Evolutionary conservation across 1,140 invertebrate species (phyloP).

Genomic region (Zaprionus vittiger): DNA sequence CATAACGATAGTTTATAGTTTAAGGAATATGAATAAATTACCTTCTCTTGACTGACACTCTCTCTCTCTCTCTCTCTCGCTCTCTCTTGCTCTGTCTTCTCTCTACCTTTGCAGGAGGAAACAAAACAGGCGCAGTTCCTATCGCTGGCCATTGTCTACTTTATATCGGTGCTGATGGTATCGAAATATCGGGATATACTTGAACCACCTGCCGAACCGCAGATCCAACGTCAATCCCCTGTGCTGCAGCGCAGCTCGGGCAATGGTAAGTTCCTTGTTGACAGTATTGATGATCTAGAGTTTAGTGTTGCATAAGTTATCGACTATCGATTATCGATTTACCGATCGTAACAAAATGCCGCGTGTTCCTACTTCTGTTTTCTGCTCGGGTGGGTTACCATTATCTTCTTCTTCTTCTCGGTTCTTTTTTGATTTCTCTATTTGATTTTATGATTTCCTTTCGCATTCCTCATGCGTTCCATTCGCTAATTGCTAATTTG

Average conservation of each 20-base stretch:
- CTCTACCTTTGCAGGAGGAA: conserved; percentile 93
- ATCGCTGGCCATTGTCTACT: conserved; percentile 99
- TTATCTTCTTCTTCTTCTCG: background rate
- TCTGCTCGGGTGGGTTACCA: conserved; percentile 32
- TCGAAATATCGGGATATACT: conserved; percentile 99
- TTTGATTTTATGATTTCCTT: conserved; percentile 25
- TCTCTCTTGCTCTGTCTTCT: background rate
- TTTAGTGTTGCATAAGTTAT: conserved; percentile 10
- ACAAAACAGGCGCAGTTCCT: conserved; percentile 99
- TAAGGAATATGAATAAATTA: background rate
- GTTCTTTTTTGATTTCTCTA: conserved; percentile 9
- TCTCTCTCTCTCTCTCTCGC: background rate
- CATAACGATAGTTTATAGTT: background rate
- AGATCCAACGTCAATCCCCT: conserved; percentile 80
- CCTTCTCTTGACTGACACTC: background rate
- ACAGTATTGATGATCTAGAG: background rate
- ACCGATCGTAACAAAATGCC: conserved; percentile 10
- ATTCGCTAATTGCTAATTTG: conserved; percentile 30
- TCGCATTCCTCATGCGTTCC: conserved; percentile 32
- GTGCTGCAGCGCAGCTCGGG: conserved; percentile 75
- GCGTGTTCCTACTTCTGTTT: conserved; percentile 11
- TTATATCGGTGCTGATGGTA: conserved; percentile 99
- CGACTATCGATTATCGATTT: conserved; percentile 8
- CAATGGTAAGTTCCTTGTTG: conserved; percentile 73
- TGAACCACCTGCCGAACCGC: conserved; percentile 91